These are phyloP conservation scores for Synergus laeviventris DNA, from an alignment of 2,888 invertebrate genomes.

Conservation along the genomic window DNA sequence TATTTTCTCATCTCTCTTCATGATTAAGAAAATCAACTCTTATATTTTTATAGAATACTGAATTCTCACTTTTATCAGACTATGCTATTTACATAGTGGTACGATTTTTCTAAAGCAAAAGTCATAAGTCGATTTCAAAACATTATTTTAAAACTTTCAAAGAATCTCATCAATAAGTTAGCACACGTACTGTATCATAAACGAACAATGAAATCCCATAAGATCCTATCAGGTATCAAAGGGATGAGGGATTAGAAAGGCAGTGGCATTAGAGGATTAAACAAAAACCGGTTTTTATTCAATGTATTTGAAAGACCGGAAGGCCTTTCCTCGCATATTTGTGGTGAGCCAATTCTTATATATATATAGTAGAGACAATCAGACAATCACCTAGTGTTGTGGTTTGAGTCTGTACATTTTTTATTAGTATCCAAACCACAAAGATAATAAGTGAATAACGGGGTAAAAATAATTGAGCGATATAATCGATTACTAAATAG, in stretches of 20 bases:
- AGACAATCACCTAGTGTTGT: not conserved
- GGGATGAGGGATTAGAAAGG: constrained; percentile 34
- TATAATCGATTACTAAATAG: too few relatives aligned
- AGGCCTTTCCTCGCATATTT: not conserved
- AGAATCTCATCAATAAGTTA: constrained; percentile 3
- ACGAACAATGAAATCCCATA: constrained; percentile 8
- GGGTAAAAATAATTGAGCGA: too few relatives aligned
- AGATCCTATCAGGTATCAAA: constrained; percentile 15
- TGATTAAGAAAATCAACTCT: too few relatives aligned
- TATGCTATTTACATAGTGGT: too few relatives aligned
- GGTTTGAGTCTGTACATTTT: not conserved
- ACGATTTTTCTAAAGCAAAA: not conserved
- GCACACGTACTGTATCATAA: not conserved
- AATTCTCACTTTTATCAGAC: too few relatives aligned
- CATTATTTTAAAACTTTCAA: constrained; percentile 2
- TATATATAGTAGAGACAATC: not conserved
- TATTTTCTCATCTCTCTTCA: too few relatives aligned
- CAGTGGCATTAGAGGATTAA: constrained; percentile 11
- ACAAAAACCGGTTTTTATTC: not conserved
- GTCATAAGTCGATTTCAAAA: constrained; percentile 24
- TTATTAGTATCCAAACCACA: not conserved
- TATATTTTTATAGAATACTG: too few relatives aligned
- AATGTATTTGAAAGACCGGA: not conserved
- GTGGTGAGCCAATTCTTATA: too few relatives aligned
- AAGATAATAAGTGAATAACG: too few relatives aligned